Evolutionary conservation across 2,888 invertebrate species (phyloP).

Genomic region (Podabrus alpinus): DNA sequence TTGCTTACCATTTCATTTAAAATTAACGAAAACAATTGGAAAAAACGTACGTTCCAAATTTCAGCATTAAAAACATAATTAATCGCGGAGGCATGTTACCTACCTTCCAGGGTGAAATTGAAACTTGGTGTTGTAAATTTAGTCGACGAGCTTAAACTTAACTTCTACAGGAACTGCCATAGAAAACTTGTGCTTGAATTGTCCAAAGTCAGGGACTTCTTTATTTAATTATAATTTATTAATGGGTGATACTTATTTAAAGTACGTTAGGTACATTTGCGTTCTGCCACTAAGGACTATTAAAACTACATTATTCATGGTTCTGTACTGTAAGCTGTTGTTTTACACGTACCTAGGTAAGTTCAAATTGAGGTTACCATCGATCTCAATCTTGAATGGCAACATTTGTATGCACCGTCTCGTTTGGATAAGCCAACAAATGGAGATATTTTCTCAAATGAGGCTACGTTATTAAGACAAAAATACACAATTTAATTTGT

Average conservation of each 20-base stretch:
- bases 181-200: not conserved
- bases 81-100: not conserved
- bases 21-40: not conserved
- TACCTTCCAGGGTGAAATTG: not conserved
- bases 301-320: slow-evolving; percentile 22
- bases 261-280: not conserved
- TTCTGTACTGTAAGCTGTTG: slow-evolving; percentile 23
- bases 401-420: slow-evolving; percentile 21
- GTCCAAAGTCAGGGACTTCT: not conserved
- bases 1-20: not conserved
- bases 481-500: not conserved
- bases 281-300: slow-evolving; percentile 16
- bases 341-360: slow-evolving; percentile 16
- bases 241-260: not conserved
- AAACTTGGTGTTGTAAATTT: not conserved
- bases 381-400: slow-evolving; percentile 14
- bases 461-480: slow-evolving; percentile 13
- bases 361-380: slow-evolving; percentile 18
- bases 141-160: not conserved
- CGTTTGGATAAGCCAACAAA: slow-evolving; percentile 13
- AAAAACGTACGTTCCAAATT: not conserved
- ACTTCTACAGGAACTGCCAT: not conserved
- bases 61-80: not conserved
- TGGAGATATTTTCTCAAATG: slow-evolving; percentile 11
- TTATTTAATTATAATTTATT: slow-evolving; percentile 1